Evolutionary conservation across 2,113 vertebrate genomes (phyloP).

Genomic region (Clupea harengus): DNA sequence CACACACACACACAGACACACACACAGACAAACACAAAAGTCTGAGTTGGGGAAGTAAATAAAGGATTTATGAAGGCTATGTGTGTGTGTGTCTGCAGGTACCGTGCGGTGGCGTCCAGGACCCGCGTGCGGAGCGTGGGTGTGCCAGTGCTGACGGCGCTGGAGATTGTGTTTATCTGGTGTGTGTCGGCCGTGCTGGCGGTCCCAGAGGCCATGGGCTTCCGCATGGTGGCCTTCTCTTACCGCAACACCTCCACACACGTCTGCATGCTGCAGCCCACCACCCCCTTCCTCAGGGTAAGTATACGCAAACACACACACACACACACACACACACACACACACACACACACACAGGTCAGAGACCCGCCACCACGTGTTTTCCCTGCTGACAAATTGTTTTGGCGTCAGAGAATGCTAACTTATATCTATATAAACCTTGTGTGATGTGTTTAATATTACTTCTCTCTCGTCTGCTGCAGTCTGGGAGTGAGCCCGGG

Average conservation of each 20-base stretch:
- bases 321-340: too few species aligned
- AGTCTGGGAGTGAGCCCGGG: too few species aligned
- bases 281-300: constrained; percentile 80
- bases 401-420: too few species aligned
- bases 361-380: too few species aligned
- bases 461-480: too few species aligned
- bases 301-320: constrained; percentile 15
- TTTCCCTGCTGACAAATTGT: too few species aligned
- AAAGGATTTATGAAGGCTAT: neutral
- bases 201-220: constrained; percentile 89
- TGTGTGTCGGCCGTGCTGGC: constrained; percentile 83
- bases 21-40: too few species aligned
- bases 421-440: too few species aligned
- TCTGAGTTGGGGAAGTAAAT: neutral
- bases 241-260: constrained; percentile 71
- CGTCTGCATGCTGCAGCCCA: constrained; percentile 85
- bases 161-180: constrained; percentile 90
- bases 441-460: too few species aligned
- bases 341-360: too few species aligned
- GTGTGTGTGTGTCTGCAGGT: constrained; percentile 69
- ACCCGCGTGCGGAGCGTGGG: constrained; percentile 88
- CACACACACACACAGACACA: too few species aligned
- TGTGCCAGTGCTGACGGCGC: constrained; percentile 81
- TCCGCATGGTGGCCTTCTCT: constrained; percentile 77
- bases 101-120: constrained; percentile 93